These are phyloP conservation scores for Dipodomys stephensi DNA, from an alignment of 2,113 vertebrate genomes.

Conservation along the genomic window DNA sequence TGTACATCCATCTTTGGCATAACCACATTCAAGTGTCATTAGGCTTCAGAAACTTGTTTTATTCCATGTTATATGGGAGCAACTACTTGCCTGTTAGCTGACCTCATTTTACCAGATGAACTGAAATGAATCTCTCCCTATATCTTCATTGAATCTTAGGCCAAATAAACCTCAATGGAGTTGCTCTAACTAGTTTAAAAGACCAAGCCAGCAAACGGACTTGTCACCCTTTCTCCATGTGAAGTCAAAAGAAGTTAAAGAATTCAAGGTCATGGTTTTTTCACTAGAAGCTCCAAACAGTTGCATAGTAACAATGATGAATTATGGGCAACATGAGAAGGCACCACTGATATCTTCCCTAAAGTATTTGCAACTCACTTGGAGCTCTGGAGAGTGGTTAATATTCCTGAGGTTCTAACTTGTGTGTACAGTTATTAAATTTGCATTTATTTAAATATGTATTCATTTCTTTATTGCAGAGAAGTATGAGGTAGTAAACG, in stretches of 20 bases:
- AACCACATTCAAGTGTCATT: not conserved
- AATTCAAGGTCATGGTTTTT: not conserved
- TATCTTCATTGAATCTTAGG: not conserved
- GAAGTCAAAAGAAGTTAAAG: not conserved
- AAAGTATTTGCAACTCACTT: not conserved
- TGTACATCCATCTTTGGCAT: slow-evolving; percentile 3
- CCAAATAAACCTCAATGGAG: not conserved
- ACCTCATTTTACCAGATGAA: not conserved
- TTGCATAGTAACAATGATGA: not conserved
- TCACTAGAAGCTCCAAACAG: not conserved
- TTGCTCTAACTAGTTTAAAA: not conserved
- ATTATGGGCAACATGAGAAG: not conserved
- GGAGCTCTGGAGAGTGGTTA: not conserved
- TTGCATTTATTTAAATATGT: slow-evolving; percentile 3
- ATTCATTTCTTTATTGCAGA: not conserved
- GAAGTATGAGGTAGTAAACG: not conserved
- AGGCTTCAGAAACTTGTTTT: not conserved
- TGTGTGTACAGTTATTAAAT: not conserved
- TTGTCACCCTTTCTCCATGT: not conserved
- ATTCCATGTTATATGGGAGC: not conserved
- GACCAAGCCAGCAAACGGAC: not conserved
- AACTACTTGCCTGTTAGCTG: not conserved
- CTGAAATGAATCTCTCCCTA: not conserved
- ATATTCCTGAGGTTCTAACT: not conserved
- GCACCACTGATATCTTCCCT: not conserved